phyloP scores from a whole-genome alignment of 2,113 vertebrate species.

The Chaetodon auriga region DNA sequence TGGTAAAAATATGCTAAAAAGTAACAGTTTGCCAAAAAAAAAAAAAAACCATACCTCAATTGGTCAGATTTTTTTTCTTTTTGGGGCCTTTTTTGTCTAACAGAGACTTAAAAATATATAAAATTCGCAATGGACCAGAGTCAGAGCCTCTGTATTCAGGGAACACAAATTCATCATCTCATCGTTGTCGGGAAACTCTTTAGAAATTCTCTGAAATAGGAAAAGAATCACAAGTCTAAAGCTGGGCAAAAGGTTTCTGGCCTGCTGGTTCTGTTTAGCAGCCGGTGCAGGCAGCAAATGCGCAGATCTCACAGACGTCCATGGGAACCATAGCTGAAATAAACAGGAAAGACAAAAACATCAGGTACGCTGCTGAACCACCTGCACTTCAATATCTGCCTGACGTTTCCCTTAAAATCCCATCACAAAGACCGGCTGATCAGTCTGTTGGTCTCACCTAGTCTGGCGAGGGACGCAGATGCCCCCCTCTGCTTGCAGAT shows the following conservation, averaged over 20 bases:
- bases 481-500: conserved; percentile 81
- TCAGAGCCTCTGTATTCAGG: background rate
- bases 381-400: background rate
- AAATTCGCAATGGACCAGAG: background rate
- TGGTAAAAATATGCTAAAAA: conserved; percentile 30
- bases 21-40: conserved; percentile 81
- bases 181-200: background rate
- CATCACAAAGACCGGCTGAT: background rate
- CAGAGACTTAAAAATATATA: background rate
- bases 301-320: conserved; percentile 88
- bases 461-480: conserved; percentile 71
- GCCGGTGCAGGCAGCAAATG: conserved; percentile 89
- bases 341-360: conserved; percentile 10
- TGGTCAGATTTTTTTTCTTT: conserved; percentile 13
- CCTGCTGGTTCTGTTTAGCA: conserved; percentile 76
- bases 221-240: conserved; percentile 45
- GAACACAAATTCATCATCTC: background rate
- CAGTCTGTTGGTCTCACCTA: conserved; percentile 77
- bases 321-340: conserved; percentile 73
- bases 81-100: background rate
- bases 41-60: conserved; percentile 20
- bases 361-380: background rate
- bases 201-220: conserved; percentile 2
- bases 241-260: conserved; percentile 16
- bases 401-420: background rate